phyloP scores from a whole-genome alignment of 2,113 vertebrate species.

The Gulo gulo region DNA sequence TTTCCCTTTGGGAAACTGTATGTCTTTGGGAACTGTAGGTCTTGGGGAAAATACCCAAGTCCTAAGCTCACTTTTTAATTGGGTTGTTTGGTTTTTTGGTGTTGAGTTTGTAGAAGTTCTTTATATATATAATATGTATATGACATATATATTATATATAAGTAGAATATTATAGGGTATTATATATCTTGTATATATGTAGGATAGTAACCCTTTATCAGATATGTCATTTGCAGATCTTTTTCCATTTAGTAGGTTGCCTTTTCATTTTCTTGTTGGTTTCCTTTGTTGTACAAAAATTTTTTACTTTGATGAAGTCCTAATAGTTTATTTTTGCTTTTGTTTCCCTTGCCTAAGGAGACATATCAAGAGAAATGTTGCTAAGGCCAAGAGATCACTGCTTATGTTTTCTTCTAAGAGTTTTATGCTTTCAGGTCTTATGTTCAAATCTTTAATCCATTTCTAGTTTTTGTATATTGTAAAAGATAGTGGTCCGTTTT shows the following conservation, averaged over 20 bases:
- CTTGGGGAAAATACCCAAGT: neutral
- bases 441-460: neutral
- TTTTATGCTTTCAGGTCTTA: neutral
- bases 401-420: neutral
- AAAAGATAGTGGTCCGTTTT: neutral
- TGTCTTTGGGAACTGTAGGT: neutral
- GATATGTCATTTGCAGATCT: neutral
- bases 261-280: neutral
- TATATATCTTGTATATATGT: neutral
- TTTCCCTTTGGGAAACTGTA: neutral
- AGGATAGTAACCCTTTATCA: neutral
- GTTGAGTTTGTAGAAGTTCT: neutral
- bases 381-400: neutral
- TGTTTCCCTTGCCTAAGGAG: neutral
- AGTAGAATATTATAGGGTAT: neutral
- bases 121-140: neutral
- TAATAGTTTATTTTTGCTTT: neutral
- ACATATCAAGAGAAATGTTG: neutral
- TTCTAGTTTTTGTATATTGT: neutral
- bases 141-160: neutral
- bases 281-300: neutral
- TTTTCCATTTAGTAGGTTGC: neutral
- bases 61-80: neutral
- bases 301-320: neutral
- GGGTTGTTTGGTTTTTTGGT: neutral